phyloP scores from a whole-genome alignment of 1,140 invertebrate genomes.

The Ectropis grisescens region DNA sequence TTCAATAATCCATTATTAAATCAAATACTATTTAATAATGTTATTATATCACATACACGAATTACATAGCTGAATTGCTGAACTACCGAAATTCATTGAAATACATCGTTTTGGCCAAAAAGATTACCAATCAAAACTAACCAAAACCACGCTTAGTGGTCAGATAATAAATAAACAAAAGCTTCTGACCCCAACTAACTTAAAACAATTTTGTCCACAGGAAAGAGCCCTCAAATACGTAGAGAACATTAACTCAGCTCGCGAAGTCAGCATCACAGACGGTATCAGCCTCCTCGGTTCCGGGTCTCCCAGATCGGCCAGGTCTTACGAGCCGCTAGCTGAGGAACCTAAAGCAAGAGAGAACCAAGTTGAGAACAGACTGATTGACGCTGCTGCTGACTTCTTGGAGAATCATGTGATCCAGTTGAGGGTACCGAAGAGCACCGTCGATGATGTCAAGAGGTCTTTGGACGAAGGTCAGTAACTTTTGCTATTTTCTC shows the following conservation, averaged over 20 bases:
- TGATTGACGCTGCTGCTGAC: conserved; percentile 79
- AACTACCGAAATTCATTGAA: too few species aligned
- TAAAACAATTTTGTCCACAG: conserved; percentile 52
- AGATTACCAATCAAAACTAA: too few species aligned
- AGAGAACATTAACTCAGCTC: conserved; percentile 68
- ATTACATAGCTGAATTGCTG: too few species aligned
- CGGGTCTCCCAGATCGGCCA: conserved; percentile 64
- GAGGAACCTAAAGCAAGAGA: conserved; percentile 79
- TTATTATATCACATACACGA: too few species aligned
- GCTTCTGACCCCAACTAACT: too few species aligned
- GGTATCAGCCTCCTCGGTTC: conserved; percentile 81
- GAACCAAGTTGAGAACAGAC: conserved; percentile 78
- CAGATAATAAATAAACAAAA: too few species aligned
- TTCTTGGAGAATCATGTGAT: conserved; percentile 85
- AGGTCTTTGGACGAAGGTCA: conserved; percentile 76
- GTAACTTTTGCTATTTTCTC: conserved; percentile 9
- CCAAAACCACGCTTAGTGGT: too few species aligned
- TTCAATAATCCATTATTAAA: too few species aligned
- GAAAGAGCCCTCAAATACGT: conserved; percentile 78
- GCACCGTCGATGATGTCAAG: conserved; percentile 76
- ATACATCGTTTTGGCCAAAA: too few species aligned
- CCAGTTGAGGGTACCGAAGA: conserved; percentile 81
- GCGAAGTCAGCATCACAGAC: conserved; percentile 73
- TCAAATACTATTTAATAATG: too few species aligned
- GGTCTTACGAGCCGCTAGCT: conserved; percentile 71